Percentiles rank a stretch among this genome's conserved stretches.
These are phyloP conservation scores for Myopa testacea DNA, from an alignment of 2,888 invertebrate genomes.

Conservation along the genomic window DNA sequence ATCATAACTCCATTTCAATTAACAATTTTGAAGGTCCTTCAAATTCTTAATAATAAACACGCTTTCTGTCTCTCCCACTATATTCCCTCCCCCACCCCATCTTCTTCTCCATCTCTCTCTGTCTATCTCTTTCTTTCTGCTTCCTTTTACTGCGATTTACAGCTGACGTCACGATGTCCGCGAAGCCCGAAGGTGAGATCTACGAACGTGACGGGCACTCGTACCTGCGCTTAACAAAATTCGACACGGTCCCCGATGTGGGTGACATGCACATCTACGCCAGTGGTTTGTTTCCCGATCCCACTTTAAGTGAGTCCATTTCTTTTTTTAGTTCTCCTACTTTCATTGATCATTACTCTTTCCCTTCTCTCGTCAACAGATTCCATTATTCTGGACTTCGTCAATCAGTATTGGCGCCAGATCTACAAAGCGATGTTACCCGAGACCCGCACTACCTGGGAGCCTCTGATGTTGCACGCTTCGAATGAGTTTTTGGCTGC, in stretches of 20 bases:
- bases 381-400: constrained; percentile 65
- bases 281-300: constrained; percentile 73
- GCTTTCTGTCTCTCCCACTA: background rate
- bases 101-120: background rate
- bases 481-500: constrained; percentile 63
- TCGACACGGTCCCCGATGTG: constrained; percentile 75
- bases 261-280: constrained; percentile 74
- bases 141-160: background rate
- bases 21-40: no score
- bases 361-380: constrained; percentile 49
- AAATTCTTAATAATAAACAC: no score
- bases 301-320: constrained; percentile 74
- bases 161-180: constrained; percentile 73
- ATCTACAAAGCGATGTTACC: constrained; percentile 71
- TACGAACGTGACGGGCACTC: constrained; percentile 71
- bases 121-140: background rate
- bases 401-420: constrained; percentile 73
- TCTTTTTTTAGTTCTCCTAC: background rate
- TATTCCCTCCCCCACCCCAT: background rate
- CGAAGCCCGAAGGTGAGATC: constrained; percentile 72
- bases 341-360: constrained; percentile 17
- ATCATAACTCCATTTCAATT: no score
- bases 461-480: constrained; percentile 60
- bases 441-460: constrained; percentile 62
- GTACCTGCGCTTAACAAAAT: constrained; percentile 72